Evolutionary conservation across 2,113 vertebrate genomes (phyloP).

Genomic region (Athene cunicularia): DNA sequence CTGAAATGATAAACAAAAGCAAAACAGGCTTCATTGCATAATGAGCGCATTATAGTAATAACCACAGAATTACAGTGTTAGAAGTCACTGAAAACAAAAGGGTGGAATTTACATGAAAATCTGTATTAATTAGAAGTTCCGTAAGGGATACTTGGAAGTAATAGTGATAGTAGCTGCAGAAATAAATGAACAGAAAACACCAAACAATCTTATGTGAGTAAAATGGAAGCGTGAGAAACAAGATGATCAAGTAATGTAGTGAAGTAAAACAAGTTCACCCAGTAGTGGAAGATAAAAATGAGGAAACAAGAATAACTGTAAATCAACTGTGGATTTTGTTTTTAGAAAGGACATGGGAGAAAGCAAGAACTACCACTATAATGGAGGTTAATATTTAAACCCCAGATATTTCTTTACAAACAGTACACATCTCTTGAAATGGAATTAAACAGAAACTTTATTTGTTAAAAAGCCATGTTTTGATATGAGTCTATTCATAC

Average conservation of each 20-base stretch:
- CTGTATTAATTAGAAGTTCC: background rate
- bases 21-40: background rate
- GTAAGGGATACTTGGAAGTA: background rate
- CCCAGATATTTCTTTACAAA: background rate
- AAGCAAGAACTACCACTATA: background rate
- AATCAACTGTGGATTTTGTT: background rate
- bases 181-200: background rate
- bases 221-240: background rate
- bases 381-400: background rate
- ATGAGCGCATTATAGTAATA: background rate
- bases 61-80: background rate
- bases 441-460: background rate
- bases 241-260: background rate
- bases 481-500: background rate
- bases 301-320: background rate
- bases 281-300: background rate
- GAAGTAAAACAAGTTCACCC: background rate
- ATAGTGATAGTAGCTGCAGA: background rate
- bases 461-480: background rate
- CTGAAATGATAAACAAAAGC: background rate
- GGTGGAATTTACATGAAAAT: background rate
- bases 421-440: background rate
- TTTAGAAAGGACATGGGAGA: background rate
- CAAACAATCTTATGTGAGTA: background rate
- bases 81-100: background rate